These are phyloP conservation scores for Callocephalon fimbriatum DNA, from an alignment of 2,113 vertebrate species.

Conservation along the genomic window DNA sequence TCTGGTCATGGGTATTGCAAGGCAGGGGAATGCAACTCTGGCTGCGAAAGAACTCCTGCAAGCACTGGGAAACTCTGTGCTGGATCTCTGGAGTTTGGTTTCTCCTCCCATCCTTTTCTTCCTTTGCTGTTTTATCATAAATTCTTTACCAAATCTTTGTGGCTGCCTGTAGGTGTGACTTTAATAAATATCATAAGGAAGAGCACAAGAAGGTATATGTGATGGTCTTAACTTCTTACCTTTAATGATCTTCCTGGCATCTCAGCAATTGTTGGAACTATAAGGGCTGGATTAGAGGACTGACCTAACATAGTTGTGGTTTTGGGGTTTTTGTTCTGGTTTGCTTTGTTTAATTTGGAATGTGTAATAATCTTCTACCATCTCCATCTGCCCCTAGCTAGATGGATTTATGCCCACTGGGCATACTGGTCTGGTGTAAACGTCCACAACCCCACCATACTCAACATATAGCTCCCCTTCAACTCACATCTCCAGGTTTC, in stretches of 20 bases:
- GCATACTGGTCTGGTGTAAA: neutral
- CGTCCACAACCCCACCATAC: neutral
- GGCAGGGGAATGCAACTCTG: neutral
- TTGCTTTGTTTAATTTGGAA: neutral
- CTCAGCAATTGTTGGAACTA: neutral
- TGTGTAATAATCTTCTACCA: neutral
- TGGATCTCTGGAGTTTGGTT: neutral
- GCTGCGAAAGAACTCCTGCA: neutral
- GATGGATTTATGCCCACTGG: neutral
- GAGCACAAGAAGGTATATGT: neutral
- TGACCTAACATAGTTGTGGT: neutral
- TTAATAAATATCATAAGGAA: neutral
- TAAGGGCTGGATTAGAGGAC: neutral
- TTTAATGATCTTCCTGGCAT: neutral
- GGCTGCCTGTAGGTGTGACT: neutral
- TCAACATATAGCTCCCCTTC: neutral
- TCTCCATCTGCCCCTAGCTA: neutral
- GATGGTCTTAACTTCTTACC: neutral
- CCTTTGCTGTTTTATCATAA: neutral
- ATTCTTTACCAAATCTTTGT: neutral
- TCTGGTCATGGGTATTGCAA: accelerated
- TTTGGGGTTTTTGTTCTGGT: neutral
- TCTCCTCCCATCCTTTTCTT: neutral
- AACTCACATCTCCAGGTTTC: neutral
- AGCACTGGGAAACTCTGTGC: neutral